Evolutionary conservation across 53 echinoderm and acorn worm species (phyloP).

Genomic region (Mesocentrotus franciscanus): DNA sequence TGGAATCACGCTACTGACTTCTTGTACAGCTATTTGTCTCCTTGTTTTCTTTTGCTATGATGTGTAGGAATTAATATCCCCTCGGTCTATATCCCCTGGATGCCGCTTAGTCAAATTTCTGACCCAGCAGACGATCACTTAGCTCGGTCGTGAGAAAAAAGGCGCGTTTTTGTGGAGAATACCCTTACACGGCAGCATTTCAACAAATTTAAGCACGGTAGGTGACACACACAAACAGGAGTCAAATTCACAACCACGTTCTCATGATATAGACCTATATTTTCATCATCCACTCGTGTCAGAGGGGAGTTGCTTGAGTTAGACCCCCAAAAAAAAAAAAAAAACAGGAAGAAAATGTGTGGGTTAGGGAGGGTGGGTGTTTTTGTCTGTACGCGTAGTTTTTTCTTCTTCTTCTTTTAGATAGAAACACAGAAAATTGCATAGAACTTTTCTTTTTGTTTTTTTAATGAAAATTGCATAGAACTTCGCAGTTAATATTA

Average conservation of each 20-base stretch:
- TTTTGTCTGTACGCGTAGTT: too few relatives aligned
- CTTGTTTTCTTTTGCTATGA: neutral
- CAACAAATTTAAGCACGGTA: slow-evolving; percentile 3
- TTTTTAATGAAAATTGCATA: too few relatives aligned
- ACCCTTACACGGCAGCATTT: slow-evolving; percentile 33
- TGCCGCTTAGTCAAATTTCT: slow-evolving; percentile 51
- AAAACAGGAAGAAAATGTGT: too few relatives aligned
- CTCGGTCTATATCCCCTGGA: slow-evolving; percentile 13
- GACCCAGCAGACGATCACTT: slow-evolving; percentile 36
- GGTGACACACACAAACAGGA: slow-evolving; percentile 15
- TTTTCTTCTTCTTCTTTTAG: too few relatives aligned
- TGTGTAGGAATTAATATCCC: neutral
- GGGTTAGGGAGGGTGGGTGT: neutral
- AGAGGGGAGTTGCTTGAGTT: neutral
- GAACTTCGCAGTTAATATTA: too few relatives aligned
- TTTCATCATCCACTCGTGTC: neutral
- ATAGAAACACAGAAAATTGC: too few relatives aligned
- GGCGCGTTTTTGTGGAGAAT: neutral
- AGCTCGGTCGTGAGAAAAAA: slow-evolving; percentile 32
- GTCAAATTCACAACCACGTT: slow-evolving; percentile 38
- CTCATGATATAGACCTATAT: neutral
- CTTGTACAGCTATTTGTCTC: too few relatives aligned
- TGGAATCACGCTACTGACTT: too few relatives aligned
- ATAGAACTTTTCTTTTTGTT: too few relatives aligned
- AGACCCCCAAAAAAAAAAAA: too few relatives aligned